phyloP scores from a whole-genome alignment of 2,888 invertebrate species.

The Diadegma fenestrale region DNA sequence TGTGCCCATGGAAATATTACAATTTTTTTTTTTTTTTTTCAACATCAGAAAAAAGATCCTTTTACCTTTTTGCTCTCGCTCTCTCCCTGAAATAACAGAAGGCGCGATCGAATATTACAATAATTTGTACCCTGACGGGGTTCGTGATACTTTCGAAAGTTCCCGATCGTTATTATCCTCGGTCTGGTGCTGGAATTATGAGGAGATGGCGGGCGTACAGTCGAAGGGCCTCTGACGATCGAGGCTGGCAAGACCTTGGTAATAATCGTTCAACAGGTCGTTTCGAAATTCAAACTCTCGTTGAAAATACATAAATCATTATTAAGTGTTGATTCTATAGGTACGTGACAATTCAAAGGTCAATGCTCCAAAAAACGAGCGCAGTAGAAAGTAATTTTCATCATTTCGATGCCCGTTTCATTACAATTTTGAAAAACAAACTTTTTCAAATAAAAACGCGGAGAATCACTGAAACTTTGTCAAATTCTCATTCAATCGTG shows the following conservation, averaged over 20 bases:
- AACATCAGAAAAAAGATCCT: not conserved
- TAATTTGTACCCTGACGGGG: conserved; percentile 23
- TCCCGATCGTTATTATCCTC: conserved; percentile 6
- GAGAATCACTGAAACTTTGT: not conserved
- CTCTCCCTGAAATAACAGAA: not conserved
- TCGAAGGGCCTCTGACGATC: conserved; percentile 39
- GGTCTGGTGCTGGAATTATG: conserved; percentile 6
- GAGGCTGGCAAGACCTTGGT: conserved; percentile 40
- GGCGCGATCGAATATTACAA: conserved; percentile 16
- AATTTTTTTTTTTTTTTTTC: not conserved
- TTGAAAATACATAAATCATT: conserved; percentile 9
- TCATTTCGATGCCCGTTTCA: not conserved
- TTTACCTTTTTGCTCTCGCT: not conserved
- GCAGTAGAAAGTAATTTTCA: not conserved
- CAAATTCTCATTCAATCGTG: not conserved
- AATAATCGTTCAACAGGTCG: conserved; percentile 34
- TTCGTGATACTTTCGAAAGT: conserved; percentile 43
- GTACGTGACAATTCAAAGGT: not conserved
- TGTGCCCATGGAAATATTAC: not conserved
- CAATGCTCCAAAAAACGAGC: not conserved
- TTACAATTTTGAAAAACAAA: not conserved
- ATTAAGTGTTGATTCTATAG: not conserved
- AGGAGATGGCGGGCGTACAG: conserved; percentile 2
- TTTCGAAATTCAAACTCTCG: not conserved
- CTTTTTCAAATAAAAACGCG: not conserved